These are phyloP conservation scores for Carposina sasakii DNA, from an alignment of 1,140 invertebrate genomes.

Conservation along the genomic window DNA sequence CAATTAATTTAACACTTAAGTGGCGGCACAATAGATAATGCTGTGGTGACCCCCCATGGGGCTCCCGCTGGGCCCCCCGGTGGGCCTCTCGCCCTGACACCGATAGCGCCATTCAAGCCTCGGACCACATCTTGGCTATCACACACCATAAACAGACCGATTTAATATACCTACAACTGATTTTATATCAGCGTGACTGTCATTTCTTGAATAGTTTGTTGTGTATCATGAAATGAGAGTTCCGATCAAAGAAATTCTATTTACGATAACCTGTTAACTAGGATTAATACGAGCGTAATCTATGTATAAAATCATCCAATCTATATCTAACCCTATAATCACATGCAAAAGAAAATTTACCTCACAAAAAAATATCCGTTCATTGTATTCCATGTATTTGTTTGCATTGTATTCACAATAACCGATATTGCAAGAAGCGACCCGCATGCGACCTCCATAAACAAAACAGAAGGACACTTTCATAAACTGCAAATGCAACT, in stretches of 20 bases:
- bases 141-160: conserved; percentile 32
- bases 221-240: too few relatives aligned
- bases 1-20: conserved; percentile 59
- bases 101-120: conserved; percentile 38
- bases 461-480: too few relatives aligned
- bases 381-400: neutral
- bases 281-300: too few relatives aligned
- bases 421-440: too few relatives aligned
- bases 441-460: too few relatives aligned
- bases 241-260: too few relatives aligned
- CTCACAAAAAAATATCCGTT: conserved; percentile 20
- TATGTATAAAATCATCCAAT: too few relatives aligned
- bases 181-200: conserved; percentile 29
- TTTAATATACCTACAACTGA: conserved; percentile 20
- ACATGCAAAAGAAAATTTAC: conserved; percentile 17
- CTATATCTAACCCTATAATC: too few relatives aligned
- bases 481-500: too few relatives aligned
- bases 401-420: neutral
- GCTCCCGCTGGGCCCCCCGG: conserved; percentile 30
- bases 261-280: too few relatives aligned
- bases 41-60: conserved; percentile 3
- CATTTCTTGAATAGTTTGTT: conserved; percentile 21
- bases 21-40: conserved; percentile 18
- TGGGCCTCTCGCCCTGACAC: conserved; percentile 24
- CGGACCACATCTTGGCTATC: conserved; percentile 29